Base-by-base conservation (phyloP, 2,113 vertebrate genomes). In the Spea bombifrons region DNA sequence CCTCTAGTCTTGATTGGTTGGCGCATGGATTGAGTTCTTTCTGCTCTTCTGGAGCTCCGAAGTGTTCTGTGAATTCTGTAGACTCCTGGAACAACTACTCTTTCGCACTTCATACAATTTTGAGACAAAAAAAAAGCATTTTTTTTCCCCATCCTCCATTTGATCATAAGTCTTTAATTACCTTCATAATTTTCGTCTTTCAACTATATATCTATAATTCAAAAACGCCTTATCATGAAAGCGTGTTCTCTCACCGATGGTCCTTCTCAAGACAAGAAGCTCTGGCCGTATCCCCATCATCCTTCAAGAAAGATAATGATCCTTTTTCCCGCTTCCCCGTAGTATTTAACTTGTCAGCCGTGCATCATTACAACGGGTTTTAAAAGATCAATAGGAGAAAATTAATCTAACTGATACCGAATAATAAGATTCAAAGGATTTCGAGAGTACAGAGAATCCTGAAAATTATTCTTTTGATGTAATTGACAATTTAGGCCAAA, bases 401-500 rank as follows among this genome's bases (percentile, higher is more conserved):
- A 86, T 80, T 82, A 82, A 85, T 86, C 76, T 86, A 84, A 76
- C 61, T 72, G 6, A 0, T 71, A 71, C 9, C 4, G 15, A 71
- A 48, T 48, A 76, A 55, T 71, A 67, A 75, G n/a, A 81, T 83
- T 85, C 59, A 84, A 82, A 87, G 76, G 45, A 73, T 75, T 68
- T 83, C 75, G 64, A 81, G 46, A 50, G 57, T 82, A 85, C 5
- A 79, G 52, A 81, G 9, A 12, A 44, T 80, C 76, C 52, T 78
- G 69, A 47, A 83, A 85, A 83, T 75, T 81, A 81, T 83, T 80
- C 5, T 83, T 84, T 84, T 82, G 50, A 82, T 84, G 59, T 72
- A 83, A 83, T 80, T 57, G 30, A 44, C 6, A 81, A 61, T 81
- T 85, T 84, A 13, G 8, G 75, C 52, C 87, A 78, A 16, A 74